These are phyloP conservation scores for Celastrina argiolus DNA, from an alignment of 2,888 invertebrate genomes.

Conservation along the genomic window DNA sequence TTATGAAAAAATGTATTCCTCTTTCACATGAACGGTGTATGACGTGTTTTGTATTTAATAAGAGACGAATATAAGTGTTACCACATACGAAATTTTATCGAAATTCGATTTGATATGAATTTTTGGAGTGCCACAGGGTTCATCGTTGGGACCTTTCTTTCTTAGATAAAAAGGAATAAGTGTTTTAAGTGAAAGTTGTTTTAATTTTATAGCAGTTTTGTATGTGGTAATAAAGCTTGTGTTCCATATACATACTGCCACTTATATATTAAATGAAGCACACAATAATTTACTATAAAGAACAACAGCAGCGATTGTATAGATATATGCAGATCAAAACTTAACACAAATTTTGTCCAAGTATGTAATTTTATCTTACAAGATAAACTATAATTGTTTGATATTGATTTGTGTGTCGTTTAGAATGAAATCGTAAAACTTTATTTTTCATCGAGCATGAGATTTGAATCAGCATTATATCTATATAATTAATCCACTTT, in stretches of 20 bases:
- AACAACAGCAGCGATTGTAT: conserved; percentile 13
- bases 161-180: background rate
- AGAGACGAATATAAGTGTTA: conserved; percentile 11
- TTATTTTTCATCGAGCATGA: background rate
- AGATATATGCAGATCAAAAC: conserved; percentile 16
- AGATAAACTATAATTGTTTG: background rate
- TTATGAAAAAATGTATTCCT: conserved; percentile 7
- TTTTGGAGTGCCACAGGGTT: conserved; percentile 10
- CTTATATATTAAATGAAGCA: conserved; percentile 23
- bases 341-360: background rate
- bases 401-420: background rate
- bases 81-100: conserved; percentile 14
- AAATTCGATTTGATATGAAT: conserved; percentile 5
- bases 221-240: conserved; percentile 15
- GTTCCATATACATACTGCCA: conserved; percentile 24
- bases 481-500: conserved; percentile 15
- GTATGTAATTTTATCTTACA: background rate
- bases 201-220: conserved; percentile 6
- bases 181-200: background rate
- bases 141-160: background rate
- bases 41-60: conserved; percentile 11
- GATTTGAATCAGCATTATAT: background rate
- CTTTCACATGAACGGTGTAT: conserved; percentile 12
- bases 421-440: background rate
- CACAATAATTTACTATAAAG: conserved; percentile 18